Evolutionary conservation across 2,888 invertebrate species (phyloP), one percentile per base, ranked within the genome.

Genomic region (Macaria notata): DNA sequence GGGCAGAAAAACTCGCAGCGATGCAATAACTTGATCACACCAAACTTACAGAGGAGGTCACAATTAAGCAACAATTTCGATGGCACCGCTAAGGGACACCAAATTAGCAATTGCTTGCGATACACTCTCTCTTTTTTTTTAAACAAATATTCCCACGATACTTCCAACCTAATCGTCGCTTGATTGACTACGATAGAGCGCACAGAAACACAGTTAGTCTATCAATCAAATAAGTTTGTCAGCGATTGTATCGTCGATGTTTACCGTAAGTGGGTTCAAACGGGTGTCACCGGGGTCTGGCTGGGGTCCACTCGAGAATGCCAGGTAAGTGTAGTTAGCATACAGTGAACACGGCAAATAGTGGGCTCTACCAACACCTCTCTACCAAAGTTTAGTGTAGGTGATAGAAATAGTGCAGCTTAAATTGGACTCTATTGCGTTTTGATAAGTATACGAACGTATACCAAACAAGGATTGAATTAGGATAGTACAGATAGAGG

Each of bases 201-300:
- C 43, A 49, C 31, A 52, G 54, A 48, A 48, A 41, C 31, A 51
- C 54, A 61, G 56, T 54, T 60, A 60, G 31, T 54, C 47, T 42
- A 61, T 54, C 54, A 57, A 57, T 61, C 51, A 58, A 53, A 31
- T 42, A 31, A 46, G 50, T 42, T 58, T 68, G 69, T 63, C 42
- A 59, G 58, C 65, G 71, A 73, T 66, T 71, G 75, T 73, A 68
- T 67, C 60, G 52, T 46, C 57, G 56, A 48, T 59, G 68, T 73
- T 71, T 73, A 76, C 71, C 70, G 71, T 79, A 78, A 83, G 83
- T 81, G 80, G 75, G 81, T 79, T 79, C 78, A 79, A 77, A 78
- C 76, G 77, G 76, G 76, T 75, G 74, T 71, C 74, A 70, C 64
- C 72, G 74, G 76, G 75, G 76, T 59, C 59, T 52, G n/a, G 54